Evolutionary conservation across 2,113 vertebrate species (phyloP), one percentile per base, ranked within the genome.

Genomic region (Bubo blakistoni): DNA sequence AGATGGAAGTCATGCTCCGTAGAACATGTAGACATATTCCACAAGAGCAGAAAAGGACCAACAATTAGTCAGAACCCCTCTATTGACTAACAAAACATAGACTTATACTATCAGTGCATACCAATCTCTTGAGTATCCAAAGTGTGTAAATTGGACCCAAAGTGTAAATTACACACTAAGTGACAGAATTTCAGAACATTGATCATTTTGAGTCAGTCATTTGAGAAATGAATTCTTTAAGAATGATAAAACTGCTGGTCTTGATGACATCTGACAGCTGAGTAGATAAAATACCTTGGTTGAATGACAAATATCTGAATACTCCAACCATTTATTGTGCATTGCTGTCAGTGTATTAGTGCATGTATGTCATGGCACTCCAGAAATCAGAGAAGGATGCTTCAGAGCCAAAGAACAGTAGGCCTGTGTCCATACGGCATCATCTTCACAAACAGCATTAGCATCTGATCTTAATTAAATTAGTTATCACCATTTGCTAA

Each of bases 381-480:
- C 71, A 91, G 73, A 96, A 94, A 88, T 80, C 74, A 46, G 51
- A 82, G 17, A 89, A 74, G 30, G 55, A 44, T 62, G 72, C 51
- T 95, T 86, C 93, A 92, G 94, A 95, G 90, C 92, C 95, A 93
- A 88, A 47, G 67, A 95, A 88, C 71, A 86, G 92, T 88, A 80
- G 79, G 96, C 38, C 27, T 91, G 44, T 85, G 91, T 79, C 96
- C 90, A 90, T 90, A 92, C 72, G 25, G 92, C 82, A 78, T 71
- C 90, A 86, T 96, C 85, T 88, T 93, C 82, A 93, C 94, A 95
- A 96, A 93, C 90, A 85, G 85, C 87, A 93, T 80, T 90, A 96
- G 59, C 94, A 94, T 96, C 92, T 88, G 78, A 95, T 95, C 85
- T 90, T 95, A 97, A 97, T 97, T 96, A 95, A 95, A 94, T 96